phyloP scores from a whole-genome alignment of 2,888 invertebrate species.

The Sclerodermus sp. region DNA sequence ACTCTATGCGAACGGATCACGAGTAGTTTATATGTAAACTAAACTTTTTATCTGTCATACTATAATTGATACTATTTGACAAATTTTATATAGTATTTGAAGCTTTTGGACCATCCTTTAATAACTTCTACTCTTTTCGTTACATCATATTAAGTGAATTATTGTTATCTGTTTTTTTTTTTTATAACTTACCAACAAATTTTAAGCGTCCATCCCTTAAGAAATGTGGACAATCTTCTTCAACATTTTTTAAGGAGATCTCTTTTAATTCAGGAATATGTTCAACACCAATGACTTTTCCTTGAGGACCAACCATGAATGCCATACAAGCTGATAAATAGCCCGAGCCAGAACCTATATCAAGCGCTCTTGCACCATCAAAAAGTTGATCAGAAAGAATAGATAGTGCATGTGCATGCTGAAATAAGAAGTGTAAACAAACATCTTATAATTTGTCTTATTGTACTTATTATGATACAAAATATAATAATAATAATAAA shows the following conservation, averaged over 20 bases:
- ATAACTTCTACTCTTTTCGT: too few relatives aligned
- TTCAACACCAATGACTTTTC: conserved; percentile 61
- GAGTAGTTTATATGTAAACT: not conserved
- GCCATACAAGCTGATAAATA: conserved; percentile 65
- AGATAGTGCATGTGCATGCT: conserved; percentile 93
- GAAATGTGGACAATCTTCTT: conserved; percentile 43
- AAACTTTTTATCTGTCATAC: too few relatives aligned
- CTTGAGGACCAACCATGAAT: conserved; percentile 61
- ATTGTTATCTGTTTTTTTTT: not conserved
- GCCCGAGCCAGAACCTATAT: conserved; percentile 65
- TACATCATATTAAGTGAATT: too few relatives aligned
- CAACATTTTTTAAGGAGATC: conserved; percentile 60
- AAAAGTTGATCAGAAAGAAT: conserved; percentile 74
- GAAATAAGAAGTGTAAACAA: conserved; percentile 22
- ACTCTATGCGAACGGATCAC: conserved; percentile 29
- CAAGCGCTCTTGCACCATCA: conserved; percentile 60
- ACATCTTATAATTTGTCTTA: too few relatives aligned
- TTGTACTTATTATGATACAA: too few relatives aligned
- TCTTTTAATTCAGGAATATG: conserved; percentile 62
- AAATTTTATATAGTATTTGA: too few relatives aligned
- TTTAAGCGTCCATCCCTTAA: conserved; percentile 45
- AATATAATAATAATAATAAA: too few relatives aligned
- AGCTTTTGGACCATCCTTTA: too few relatives aligned
- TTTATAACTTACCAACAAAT: conserved; percentile 43
- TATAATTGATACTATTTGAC: too few relatives aligned